These are phyloP conservation scores for Dryococelus australis DNA, from an alignment of 2,888 invertebrate species.

Conservation along the genomic window DNA sequence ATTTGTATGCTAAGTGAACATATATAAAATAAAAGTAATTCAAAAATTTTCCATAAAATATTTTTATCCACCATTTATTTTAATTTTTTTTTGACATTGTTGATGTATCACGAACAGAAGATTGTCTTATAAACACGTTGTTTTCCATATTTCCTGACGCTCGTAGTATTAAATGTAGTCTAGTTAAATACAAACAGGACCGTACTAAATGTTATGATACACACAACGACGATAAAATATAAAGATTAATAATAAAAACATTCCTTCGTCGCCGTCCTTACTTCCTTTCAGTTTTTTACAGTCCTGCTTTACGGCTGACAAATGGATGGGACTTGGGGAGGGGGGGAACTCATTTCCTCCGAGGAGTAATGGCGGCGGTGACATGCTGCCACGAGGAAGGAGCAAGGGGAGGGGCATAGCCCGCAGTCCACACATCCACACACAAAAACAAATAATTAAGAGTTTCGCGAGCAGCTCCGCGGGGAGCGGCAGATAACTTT, in stretches of 20 bases:
- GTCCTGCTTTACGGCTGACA: conserved; percentile 13
- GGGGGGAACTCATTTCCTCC: conserved; percentile 35
- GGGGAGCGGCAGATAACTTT: not conserved
- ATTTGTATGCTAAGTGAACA: too few species aligned
- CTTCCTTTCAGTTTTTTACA: not conserved
- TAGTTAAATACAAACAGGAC: not conserved
- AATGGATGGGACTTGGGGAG: not conserved
- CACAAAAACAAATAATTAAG: not conserved
- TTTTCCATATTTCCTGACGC: too few species aligned
- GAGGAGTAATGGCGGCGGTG: conserved; percentile 36
- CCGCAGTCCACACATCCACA: not conserved
- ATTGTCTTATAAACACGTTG: too few species aligned
- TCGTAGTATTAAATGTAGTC: not conserved
- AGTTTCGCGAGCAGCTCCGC: not conserved
- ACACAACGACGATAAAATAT: not conserved
- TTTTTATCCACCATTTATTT: too few species aligned
- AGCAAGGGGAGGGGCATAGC: not conserved
- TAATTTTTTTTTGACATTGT: too few species aligned
- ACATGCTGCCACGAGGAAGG: conserved; percentile 19
- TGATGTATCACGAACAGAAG: too few species aligned
- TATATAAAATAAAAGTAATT: too few species aligned
- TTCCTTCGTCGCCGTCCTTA: not conserved
- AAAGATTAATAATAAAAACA: not conserved
- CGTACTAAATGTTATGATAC: not conserved
- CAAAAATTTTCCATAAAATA: too few species aligned